Base-by-base conservation (phyloP, 1,140 invertebrate species). In the Tenebrio molitor region DNA sequence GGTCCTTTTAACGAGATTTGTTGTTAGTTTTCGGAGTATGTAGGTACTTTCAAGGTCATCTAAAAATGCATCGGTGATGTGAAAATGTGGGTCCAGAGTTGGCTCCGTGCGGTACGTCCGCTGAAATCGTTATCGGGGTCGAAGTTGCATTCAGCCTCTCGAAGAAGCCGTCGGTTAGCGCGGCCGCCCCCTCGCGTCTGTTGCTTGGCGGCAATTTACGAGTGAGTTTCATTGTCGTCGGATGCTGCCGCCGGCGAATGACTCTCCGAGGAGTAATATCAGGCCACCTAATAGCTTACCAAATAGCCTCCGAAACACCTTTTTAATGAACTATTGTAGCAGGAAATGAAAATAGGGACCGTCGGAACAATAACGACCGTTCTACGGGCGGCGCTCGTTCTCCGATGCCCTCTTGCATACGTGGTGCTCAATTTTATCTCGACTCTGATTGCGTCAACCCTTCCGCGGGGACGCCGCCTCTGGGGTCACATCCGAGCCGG, bases 251-350 rank as follows among this genome's bases (percentile, higher is more conserved):
- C 70, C 76, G 76, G 78, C 79, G 82, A 88, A 89, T 86, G 84
- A 84, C 84, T 83, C 88, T 86, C 87, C 79, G 78, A 86, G 88
- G 88, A 85, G 87, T 86, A 85, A 89, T 89, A 88, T 82, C 80
- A 83, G 85, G 84, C 84, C 83, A 85, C 85, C 88, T 89, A 89
- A 89, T 89, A 88, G 88, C 87, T 86, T 85, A 85, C 84, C 83
- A 86, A 88, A 88, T 88, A 87, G 87, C 87, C 85, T 85, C 83
- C 83, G 85, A 88, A 89, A 89, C 87, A 89, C 87, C 88, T 89
- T 88, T 89, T 89, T 89, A 89, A 89, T 89, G 88, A 89, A 88
- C 88, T 89, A 89, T 88, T 87, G 87, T 84, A 84, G 82, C 83
- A 84, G 86, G 85, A 88, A 88, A 88, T 88, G 87, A 88, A 88